Evolutionary conservation across 2,888 invertebrate genomes (phyloP).

Genomic region (Apodemia zela): DNA sequence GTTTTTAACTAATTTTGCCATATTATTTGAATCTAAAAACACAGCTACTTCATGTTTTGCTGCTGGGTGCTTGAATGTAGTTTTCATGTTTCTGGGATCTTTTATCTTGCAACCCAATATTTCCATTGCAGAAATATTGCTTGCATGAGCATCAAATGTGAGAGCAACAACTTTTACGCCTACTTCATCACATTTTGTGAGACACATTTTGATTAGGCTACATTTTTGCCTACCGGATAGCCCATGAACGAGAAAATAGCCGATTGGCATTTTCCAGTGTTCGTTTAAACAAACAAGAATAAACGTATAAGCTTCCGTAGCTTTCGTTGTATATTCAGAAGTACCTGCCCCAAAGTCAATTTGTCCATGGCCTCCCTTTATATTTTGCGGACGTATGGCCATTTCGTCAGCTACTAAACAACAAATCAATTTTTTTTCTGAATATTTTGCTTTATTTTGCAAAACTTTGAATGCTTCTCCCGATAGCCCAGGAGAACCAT

Average conservation of each 20-base stretch:
- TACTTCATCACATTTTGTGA: conserved; percentile 32
- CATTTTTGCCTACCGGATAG: conserved; percentile 33
- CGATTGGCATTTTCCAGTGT: conserved; percentile 40
- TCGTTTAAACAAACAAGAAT: conserved; percentile 29
- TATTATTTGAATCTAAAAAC: conserved; percentile 29
- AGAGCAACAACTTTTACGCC: conserved; percentile 32
- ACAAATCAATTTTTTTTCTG: conserved; percentile 20
- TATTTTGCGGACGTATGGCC: conserved; percentile 20
- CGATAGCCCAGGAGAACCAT: conserved; percentile 40
- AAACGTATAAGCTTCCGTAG: conserved; percentile 30
- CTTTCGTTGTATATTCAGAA: not conserved
- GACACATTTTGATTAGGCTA: conserved; percentile 28
- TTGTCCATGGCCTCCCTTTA: conserved; percentile 11
- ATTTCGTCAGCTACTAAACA: conserved; percentile 21
- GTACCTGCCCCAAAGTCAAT: conserved; percentile 17
- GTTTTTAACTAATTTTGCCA: conserved; percentile 33
- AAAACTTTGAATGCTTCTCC: conserved; percentile 33
- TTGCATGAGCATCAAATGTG: conserved; percentile 32
- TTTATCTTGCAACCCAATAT: conserved; percentile 29
- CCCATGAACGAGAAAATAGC: conserved; percentile 38
- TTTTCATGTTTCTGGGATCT: conserved; percentile 19
- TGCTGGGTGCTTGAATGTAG: conserved; percentile 31
- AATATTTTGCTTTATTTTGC: conserved; percentile 25
- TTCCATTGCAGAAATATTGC: conserved; percentile 29
- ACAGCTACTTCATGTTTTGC: conserved; percentile 29